Evolutionary conservation across 92 coral and sea anemone genomes (phyloP).

Genomic region (Siderastrea radians): DNA sequence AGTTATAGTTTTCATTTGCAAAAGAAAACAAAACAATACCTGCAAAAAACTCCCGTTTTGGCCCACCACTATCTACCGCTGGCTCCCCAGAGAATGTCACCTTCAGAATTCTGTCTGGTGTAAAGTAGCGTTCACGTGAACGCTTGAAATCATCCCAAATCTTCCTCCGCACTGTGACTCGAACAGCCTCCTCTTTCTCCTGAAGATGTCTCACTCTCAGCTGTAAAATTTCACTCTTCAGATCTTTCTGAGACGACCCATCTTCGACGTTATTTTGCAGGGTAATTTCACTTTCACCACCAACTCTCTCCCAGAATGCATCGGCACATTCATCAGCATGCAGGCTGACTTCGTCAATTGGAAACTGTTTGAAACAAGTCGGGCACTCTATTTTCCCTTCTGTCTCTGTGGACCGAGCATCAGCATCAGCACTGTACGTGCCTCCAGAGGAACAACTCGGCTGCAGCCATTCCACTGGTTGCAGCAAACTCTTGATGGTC

Average conservation of each 20-base stretch:
- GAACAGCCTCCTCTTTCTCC: constrained; percentile 12
- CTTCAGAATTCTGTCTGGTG: constrained; percentile 32
- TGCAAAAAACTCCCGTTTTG: too few relatives aligned
- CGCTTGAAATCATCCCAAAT: constrained; percentile 50
- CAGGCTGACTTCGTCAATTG: constrained; percentile 9
- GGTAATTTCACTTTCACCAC: background rate
- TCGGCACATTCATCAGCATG: constrained; percentile 4
- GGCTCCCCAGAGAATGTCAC: constrained; percentile 43
- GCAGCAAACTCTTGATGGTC: constrained; percentile 3
- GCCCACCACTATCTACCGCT: too few relatives aligned
- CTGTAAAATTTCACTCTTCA: background rate
- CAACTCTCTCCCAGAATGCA: constrained; percentile 1
- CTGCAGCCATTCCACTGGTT: background rate
- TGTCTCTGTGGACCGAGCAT: background rate
- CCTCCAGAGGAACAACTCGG: background rate
- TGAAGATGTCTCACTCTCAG: background rate
- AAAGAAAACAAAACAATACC: too few relatives aligned
- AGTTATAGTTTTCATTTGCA: too few relatives aligned
- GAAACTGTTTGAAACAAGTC: background rate
- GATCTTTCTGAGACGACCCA: background rate
- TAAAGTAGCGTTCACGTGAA: constrained; percentile 32
- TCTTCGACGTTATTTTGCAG: background rate
- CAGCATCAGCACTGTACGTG: background rate
- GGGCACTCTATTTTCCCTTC: constrained; percentile 9
- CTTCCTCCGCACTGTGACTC: constrained; percentile 43